Conservation (phyloP, 2,888 invertebrate genomes). For the Scaptomyza polygonia region DNA sequence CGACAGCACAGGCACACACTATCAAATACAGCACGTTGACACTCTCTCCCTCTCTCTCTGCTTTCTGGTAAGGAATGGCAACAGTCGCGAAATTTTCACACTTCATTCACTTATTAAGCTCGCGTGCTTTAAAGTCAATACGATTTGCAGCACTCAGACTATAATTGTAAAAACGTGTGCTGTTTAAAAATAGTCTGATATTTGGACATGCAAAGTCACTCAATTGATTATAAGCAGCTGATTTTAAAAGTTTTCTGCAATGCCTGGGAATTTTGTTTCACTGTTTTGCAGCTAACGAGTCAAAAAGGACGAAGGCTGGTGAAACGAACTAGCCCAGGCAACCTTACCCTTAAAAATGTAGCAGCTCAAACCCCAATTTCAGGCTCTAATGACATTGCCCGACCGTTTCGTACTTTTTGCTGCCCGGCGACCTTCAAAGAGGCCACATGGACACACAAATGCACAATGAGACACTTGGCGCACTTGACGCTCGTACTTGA, state of each 20-base stretch:
- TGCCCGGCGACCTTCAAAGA: conserved; percentile 55
- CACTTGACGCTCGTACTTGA: conserved; percentile 76
- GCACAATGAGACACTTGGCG: conserved; percentile 78
- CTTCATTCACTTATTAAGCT: conserved; percentile 48
- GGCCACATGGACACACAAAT: conserved; percentile 61
- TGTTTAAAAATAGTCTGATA: conserved; percentile 17
- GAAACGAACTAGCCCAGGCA: conserved; percentile 17
- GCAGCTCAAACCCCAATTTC: neutral
- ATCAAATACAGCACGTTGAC: conserved; percentile 18
- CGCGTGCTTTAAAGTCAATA: conserved; percentile 29
- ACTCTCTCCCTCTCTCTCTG: neutral
- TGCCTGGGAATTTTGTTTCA: conserved; percentile 46
- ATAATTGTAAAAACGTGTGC: neutral
- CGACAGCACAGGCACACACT: neutral
- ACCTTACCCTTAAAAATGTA: conserved; percentile 8
- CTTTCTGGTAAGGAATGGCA: conserved; percentile 15
- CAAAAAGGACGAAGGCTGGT: conserved; percentile 10
- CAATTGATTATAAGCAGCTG: conserved; percentile 71
- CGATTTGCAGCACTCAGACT: conserved; percentile 8
- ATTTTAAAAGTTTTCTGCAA: conserved; percentile 49
- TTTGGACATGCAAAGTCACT: conserved; percentile 65
- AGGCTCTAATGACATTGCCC: conserved; percentile 66
- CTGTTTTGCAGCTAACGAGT: conserved; percentile 32
- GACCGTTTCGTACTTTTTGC: conserved; percentile 23
- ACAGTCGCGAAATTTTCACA: conserved; percentile 29